phyloP scores from a whole-genome alignment of 2,113 vertebrate genomes.

The Passer domesticus region DNA sequence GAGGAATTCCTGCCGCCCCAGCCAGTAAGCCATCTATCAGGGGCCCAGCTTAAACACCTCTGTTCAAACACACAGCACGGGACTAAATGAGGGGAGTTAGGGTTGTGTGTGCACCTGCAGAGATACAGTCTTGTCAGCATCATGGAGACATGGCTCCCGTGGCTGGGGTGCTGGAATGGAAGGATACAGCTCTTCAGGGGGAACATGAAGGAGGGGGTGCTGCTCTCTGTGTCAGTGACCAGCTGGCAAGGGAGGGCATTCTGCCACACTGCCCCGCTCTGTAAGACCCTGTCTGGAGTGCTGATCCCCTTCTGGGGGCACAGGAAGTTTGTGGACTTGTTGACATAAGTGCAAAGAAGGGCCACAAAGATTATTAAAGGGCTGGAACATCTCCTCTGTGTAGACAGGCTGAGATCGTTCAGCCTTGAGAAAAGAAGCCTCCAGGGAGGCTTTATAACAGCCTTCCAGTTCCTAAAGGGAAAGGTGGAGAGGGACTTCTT shows the following conservation, averaged over 20 bases:
- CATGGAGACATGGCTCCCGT: not conserved
- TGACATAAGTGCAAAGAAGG: not conserved
- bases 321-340: not conserved
- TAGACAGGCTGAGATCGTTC: not conserved
- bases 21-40: not conserved
- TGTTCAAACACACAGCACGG: not conserved
- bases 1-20: not conserved
- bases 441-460: not conserved
- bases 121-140: rapidly evolving
- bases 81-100: not conserved
- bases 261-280: not conserved
- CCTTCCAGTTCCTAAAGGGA: not conserved
- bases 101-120: not conserved
- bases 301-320: not conserved
- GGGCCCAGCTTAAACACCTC: not conserved
- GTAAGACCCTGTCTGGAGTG: too few relatives aligned
- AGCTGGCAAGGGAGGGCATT: not conserved
- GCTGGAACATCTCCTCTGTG: not conserved
- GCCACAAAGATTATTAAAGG: not conserved
- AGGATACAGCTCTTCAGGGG: not conserved
- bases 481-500: not conserved
- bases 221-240: not conserved
- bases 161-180: not conserved
- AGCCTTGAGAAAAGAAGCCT: not conserved
- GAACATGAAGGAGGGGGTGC: not conserved